Evolutionary conservation across 2,888 invertebrate genomes (phyloP).

Genomic region (Volucella inanis): DNA sequence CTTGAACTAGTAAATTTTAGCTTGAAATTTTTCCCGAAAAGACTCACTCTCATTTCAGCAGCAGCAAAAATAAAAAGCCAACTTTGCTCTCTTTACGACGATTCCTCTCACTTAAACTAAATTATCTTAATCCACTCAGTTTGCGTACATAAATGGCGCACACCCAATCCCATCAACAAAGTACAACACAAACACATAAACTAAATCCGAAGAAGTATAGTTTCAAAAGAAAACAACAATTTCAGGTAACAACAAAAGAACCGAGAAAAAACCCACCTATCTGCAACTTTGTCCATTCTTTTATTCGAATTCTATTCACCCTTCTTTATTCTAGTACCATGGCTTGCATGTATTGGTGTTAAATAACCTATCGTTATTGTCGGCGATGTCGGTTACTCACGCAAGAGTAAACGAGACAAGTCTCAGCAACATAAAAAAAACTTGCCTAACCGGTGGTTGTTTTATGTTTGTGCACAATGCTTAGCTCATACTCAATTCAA

Average conservation of each 20-base stretch:
- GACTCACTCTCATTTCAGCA: too few relatives aligned
- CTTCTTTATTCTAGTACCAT: constrained; percentile 15
- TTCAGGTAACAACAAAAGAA: constrained; percentile 48
- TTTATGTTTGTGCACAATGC: constrained; percentile 49
- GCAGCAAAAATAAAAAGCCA: neutral
- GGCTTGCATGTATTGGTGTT: constrained; percentile 57
- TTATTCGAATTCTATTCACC: constrained; percentile 53
- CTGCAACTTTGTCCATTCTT: constrained; percentile 48
- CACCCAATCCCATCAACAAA: constrained; percentile 11
- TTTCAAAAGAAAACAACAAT: constrained; percentile 61
- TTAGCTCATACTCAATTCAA: constrained; percentile 16
- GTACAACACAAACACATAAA: neutral
- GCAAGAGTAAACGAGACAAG: constrained; percentile 72
- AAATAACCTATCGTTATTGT: constrained; percentile 51
- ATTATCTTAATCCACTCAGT: constrained; percentile 8
- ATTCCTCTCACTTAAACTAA: constrained; percentile 15
- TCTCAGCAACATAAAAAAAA: constrained; percentile 55
- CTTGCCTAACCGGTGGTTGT: constrained; percentile 74
- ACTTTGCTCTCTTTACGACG: constrained; percentile 1
- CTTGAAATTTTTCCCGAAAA: too few relatives aligned
- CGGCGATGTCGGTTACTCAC: constrained; percentile 41
- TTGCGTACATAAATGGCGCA: constrained; percentile 41
- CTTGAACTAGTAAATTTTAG: too few relatives aligned
- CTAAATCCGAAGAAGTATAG: constrained; percentile 1
- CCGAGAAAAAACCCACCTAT: constrained; percentile 32